A percentile compares a stretch with the other conserved stretches of the same genome.
These are phyloP conservation scores for Labrus mixtus DNA, from an alignment of 2,113 vertebrate genomes.

Conservation along the genomic window DNA sequence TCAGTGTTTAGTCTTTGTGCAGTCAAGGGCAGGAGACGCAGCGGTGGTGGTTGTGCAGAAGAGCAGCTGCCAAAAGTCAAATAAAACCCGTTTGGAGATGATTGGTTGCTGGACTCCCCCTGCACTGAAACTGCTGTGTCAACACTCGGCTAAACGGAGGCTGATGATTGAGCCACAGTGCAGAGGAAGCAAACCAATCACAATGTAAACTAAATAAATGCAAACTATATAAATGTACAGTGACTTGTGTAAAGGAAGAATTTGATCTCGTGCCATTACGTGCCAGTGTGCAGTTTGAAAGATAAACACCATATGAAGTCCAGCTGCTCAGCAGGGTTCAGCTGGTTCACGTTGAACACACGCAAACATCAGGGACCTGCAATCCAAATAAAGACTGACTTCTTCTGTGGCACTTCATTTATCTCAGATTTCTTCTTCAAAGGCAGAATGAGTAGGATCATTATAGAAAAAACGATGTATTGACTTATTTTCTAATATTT, in stretches of 20 bases:
- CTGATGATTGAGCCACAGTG: slow-evolving; percentile 10
- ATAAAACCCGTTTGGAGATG: slow-evolving; percentile 39
- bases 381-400: neutral
- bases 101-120: neutral
- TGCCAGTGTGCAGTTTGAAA: neutral
- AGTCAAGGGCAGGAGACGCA: slow-evolving; percentile 17
- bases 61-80: slow-evolving; percentile 48
- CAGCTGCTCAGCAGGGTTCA: neutral
- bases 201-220: slow-evolving; percentile 21
- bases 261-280: neutral
- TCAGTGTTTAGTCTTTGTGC: slow-evolving; percentile 53
- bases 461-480: too few relatives aligned
- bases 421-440: neutral
- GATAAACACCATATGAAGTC: neutral
- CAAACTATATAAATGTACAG: neutral
- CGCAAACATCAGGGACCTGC: neutral
- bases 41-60: slow-evolving; percentile 16
- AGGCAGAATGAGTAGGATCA: neutral
- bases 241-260: neutral
- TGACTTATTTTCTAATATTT: too few relatives aligned
- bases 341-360: neutral
- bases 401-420: too few relatives aligned
- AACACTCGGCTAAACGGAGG: slow-evolving; percentile 29
- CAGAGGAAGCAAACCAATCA: slow-evolving; percentile 30
- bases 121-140: slow-evolving; percentile 39